A percentile compares a stretch with the other conserved stretches of the same genome.
Evolutionary conservation across 2,797 vertebrate species (phyloP).

Genomic region (Balearica regulorum): DNA sequence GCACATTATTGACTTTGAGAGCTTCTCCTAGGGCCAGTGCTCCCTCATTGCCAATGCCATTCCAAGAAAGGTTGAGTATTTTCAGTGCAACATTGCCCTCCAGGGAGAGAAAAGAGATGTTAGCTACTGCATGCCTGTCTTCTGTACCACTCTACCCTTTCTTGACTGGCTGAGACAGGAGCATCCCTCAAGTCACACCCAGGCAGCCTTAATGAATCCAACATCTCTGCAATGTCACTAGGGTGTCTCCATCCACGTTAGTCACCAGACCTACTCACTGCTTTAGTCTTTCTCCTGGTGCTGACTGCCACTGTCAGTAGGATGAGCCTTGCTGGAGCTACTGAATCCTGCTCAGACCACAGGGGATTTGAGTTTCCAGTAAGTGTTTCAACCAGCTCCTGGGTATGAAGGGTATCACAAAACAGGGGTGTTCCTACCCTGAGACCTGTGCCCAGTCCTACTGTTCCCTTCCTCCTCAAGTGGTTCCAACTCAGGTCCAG

Average conservation of each 20-base stretch:
- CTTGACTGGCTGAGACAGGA: background rate
- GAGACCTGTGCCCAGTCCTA: slow-evolving; percentile 83
- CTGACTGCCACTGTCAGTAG: background rate
- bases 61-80: slow-evolving; percentile 86
- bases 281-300: background rate
- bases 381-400: background rate
- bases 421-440: slow-evolving; percentile 72
- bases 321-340: background rate
- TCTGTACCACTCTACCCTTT: background rate
- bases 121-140: background rate
- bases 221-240: background rate
- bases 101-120: background rate
- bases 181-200: background rate
- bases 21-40: slow-evolving; percentile 87
- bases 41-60: slow-evolving; percentile 89
- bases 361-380: background rate
- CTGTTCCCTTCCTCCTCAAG: slow-evolving; percentile 81
- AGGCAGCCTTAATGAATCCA: background rate
- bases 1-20: slow-evolving; percentile 83
- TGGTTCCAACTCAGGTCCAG: slow-evolving; percentile 92
- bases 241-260: background rate
- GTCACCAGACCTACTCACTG: background rate
- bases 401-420: background rate
- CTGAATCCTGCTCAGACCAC: background rate
- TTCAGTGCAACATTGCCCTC: slow-evolving; percentile 84